These are phyloP conservation scores for Halichoeres trimaculatus DNA, from an alignment of 2,113 vertebrate species.

Conservation along the genomic window DNA sequence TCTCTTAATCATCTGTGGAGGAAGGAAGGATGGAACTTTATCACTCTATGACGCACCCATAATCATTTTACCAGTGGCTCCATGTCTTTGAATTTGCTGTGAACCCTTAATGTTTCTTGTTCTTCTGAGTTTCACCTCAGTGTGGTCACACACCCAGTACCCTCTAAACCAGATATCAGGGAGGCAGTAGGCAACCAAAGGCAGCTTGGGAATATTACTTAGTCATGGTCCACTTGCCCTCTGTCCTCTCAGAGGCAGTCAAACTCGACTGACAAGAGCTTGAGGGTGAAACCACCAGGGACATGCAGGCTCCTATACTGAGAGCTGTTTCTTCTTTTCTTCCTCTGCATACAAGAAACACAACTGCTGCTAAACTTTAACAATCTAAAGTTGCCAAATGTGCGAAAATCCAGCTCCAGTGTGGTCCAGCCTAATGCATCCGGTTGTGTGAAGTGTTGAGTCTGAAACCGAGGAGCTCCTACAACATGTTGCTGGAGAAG, in stretches of 20 bases:
- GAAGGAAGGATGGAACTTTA: no score
- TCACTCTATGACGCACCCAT: no score
- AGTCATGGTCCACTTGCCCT: constrained; percentile 66
- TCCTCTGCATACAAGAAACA: not conserved
- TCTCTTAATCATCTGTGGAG: no score
- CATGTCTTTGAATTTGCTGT: no score
- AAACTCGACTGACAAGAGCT: constrained; percentile 51
- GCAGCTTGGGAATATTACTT: constrained; percentile 66
- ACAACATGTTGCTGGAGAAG: constrained; percentile 45
- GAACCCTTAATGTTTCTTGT: no score
- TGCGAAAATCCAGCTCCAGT: no score
- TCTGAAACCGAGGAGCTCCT: constrained; percentile 4
- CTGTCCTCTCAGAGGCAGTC: constrained; percentile 56
- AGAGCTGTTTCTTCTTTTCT: constrained; percentile 22
- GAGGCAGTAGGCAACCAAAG: constrained; percentile 43
- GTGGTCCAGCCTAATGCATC: constrained; percentile 3
- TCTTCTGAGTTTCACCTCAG: constrained; percentile 8
- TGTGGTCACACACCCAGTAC: constrained; percentile 52
- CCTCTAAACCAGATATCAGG: constrained; percentile 40
- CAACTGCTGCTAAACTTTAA: not conserved
- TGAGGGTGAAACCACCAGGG: constrained; percentile 52
- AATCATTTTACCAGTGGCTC: no score
- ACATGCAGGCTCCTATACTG: constrained; percentile 36
- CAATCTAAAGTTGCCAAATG: not conserved
- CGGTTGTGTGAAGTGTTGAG: not conserved